A percentile compares a stretch with the other conserved stretches of the same genome.
Conservation (phyloP, 2,113 vertebrate genomes). For the Pandion haliaetus region DNA sequence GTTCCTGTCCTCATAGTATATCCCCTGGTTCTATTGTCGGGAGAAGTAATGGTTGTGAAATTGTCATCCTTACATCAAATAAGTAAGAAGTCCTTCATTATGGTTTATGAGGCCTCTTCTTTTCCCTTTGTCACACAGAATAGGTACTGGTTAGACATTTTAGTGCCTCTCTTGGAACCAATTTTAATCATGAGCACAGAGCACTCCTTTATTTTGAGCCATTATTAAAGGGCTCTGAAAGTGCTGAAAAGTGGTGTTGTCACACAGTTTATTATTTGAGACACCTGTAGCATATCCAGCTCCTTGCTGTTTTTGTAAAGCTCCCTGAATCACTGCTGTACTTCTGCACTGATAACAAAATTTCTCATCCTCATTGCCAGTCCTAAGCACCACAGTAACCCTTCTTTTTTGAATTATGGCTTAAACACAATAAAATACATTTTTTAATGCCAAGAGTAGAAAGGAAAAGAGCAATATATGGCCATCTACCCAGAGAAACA, state of each 20-base stretch:
- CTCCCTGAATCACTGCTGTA: background rate
- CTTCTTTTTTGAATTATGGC: background rate
- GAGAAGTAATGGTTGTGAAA: background rate
- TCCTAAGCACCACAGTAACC: background rate
- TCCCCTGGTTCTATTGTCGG: background rate
- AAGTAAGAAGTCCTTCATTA: background rate
- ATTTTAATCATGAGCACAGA: background rate
- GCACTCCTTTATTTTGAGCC: background rate
- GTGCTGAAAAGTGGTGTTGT: background rate
- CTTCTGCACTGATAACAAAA: background rate
- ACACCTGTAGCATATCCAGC: background rate
- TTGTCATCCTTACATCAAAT: background rate
- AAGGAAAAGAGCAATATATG: background rate
- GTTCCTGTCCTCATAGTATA: background rate
- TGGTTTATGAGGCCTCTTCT: background rate
- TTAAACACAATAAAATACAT: background rate
- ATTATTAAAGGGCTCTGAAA: background rate
- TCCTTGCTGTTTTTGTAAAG: background rate
- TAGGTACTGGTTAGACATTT: background rate
- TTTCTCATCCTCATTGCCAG: background rate
- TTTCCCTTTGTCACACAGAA: background rate
- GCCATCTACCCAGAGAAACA: background rate
- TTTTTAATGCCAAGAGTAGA: background rate
- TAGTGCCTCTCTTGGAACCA: background rate
- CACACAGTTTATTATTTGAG: background rate